Percentiles rank a stretch among this genome's conserved stretches.
Evolutionary conservation across 2,113 vertebrate species (phyloP).

Genomic region (Struthio camelus): DNA sequence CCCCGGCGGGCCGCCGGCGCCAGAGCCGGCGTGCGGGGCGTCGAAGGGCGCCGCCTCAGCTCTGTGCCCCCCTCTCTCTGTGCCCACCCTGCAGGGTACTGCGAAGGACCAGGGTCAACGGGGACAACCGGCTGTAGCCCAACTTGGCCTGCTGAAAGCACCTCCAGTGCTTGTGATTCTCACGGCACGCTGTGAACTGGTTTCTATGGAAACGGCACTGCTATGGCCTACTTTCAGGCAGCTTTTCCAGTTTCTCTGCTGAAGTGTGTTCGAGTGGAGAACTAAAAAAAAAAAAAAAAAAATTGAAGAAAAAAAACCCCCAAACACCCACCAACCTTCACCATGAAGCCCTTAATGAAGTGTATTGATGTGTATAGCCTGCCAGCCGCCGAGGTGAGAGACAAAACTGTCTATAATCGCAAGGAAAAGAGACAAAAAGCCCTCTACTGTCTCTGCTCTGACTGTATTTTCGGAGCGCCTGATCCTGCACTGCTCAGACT

Average conservation of each 20-base stretch:
- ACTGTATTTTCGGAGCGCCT: neutral
- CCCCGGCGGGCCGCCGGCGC: no score
- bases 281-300: constrained; percentile 56
- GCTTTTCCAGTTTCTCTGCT: constrained; percentile 82
- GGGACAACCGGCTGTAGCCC: constrained; percentile 91
- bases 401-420: neutral
- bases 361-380: neutral
- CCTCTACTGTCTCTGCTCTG: neutral
- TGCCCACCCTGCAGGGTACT: constrained; percentile 77
- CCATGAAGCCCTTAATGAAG: constrained; percentile 61
- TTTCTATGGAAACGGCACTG: constrained; percentile 89
- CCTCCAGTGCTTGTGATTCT: constrained; percentile 83
- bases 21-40: no score
- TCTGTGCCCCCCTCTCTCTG: neutral
- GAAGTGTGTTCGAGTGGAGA: constrained; percentile 78
- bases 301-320: neutral
- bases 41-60: neutral
- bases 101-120: constrained; percentile 90
- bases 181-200: constrained; percentile 87
- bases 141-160: constrained; percentile 48
- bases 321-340: neutral
- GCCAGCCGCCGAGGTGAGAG: neutral
- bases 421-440: neutral
- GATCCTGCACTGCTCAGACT: neutral
- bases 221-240: constrained; percentile 92